Evolutionary conservation across 2,113 vertebrate genomes (phyloP).

Genomic region (Macquaria ambigua): DNA sequence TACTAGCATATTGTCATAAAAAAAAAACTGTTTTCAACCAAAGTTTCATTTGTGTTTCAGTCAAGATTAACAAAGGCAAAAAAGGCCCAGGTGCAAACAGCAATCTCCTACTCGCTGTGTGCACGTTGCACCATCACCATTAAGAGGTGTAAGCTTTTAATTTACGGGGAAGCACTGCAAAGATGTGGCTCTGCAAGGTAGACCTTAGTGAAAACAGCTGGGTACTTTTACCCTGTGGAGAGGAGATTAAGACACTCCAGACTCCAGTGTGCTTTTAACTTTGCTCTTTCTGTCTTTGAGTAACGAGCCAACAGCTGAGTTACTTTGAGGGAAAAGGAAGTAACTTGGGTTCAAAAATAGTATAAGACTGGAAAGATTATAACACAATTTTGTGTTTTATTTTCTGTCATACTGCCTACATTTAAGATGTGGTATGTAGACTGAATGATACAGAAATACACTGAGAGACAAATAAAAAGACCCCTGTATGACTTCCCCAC

Average conservation of each 20-base stretch:
- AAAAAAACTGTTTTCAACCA: neutral
- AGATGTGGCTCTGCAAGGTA: slow-evolving; percentile 68
- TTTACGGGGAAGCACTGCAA: slow-evolving; percentile 68
- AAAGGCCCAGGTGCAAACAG: slow-evolving; percentile 70
- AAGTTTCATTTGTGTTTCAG: slow-evolving; percentile 34
- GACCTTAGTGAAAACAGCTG: slow-evolving; percentile 78
- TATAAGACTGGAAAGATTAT: slow-evolving; percentile 1
- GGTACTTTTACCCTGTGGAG: slow-evolving; percentile 76
- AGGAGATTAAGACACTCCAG: slow-evolving; percentile 78
- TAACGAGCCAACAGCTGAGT: slow-evolving; percentile 58
- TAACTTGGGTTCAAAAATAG: slow-evolving; percentile 7
- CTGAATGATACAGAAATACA: neutral
- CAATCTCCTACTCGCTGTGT: slow-evolving; percentile 62
- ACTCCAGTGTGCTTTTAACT: slow-evolving; percentile 70
- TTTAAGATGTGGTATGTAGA: slow-evolving; percentile 4
- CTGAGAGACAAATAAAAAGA: neutral
- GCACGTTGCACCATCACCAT: slow-evolving; percentile 68
- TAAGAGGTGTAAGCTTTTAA: slow-evolving; percentile 84
- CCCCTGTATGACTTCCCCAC: neutral
- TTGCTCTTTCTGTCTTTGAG: slow-evolving; percentile 54
- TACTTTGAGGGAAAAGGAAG: slow-evolving; percentile 37
- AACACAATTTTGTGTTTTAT: neutral
- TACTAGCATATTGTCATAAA: neutral
- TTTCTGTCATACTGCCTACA: neutral
- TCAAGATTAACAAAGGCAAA: slow-evolving; percentile 45